A percentile compares a stretch with the other conserved stretches of the same genome.
Conservation (phyloP, 2,888 invertebrate species). For the Lithophane leautieri region DNA sequence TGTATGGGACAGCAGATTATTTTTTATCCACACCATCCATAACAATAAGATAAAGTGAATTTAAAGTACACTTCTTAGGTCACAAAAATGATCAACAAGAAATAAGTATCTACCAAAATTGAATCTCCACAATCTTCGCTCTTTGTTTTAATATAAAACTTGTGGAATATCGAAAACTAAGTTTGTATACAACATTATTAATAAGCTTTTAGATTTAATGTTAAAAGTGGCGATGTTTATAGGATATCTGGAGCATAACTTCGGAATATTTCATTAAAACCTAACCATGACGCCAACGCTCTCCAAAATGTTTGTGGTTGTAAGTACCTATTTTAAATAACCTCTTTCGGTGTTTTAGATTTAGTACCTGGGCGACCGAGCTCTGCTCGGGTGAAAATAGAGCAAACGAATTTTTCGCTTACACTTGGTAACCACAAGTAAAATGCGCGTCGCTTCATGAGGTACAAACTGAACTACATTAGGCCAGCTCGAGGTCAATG, state of each 20-base stretch:
- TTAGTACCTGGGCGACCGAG: neutral
- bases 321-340: slow-evolving; percentile 5
- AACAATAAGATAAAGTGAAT: neutral
- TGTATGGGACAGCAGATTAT: neutral
- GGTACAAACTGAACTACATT: neutral
- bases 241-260: slow-evolving; percentile 17
- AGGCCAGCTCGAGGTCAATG: too few relatives aligned
- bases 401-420: too few relatives aligned
- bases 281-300: slow-evolving; percentile 16
- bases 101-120: slow-evolving; percentile 14
- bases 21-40: neutral
- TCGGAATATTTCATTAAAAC: slow-evolving; percentile 4
- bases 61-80: neutral
- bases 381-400: too few relatives aligned
- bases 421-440: too few relatives aligned
- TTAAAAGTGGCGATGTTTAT: slow-evolving; percentile 13
- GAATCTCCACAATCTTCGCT: slow-evolving; percentile 3
- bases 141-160: slow-evolving; percentile 28
- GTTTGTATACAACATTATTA: slow-evolving; percentile 25
- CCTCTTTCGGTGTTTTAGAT: neutral
- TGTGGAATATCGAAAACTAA: slow-evolving; percentile 24
- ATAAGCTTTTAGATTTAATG: slow-evolving; percentile 19
- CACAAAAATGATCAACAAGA: neutral
- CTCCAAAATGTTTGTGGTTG: slow-evolving; percentile 1
- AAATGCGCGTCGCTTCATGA: too few relatives aligned